Evolutionary conservation across 2,113 vertebrate species (phyloP).

Genomic region (Lophotis ruficrista): DNA sequence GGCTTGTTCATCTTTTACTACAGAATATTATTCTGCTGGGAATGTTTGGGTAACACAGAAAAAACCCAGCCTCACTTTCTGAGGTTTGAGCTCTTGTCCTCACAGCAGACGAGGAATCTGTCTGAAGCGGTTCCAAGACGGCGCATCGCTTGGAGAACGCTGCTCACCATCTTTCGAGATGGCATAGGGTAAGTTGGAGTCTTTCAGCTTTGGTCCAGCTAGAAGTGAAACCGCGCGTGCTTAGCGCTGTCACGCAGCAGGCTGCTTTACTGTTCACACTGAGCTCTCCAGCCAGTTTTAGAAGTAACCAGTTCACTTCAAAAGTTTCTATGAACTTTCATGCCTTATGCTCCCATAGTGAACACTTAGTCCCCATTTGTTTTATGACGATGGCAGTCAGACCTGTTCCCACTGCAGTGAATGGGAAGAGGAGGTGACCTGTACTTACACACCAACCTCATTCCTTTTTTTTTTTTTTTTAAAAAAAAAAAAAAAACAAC

Average conservation of each 20-base stretch:
- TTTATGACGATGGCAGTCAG: neutral
- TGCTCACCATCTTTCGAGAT: neutral
- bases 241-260: neutral
- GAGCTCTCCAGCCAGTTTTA: neutral
- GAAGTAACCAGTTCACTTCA: neutral
- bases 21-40: neutral
- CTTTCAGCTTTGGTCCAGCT: neutral
- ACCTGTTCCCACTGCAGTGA: neutral
- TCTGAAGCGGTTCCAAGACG: neutral
- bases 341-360: neutral
- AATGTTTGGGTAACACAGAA: neutral
- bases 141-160: neutral
- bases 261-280: neutral
- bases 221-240: neutral
- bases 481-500: neutral
- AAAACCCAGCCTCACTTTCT: neutral
- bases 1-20: neutral
- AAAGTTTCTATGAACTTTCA: neutral
- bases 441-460: rapidly evolving
- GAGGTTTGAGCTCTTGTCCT: neutral
- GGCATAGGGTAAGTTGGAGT: neutral
- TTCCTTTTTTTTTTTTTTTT: neutral
- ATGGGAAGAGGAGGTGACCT: neutral
- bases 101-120: neutral
- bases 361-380: neutral